Evolutionary conservation across 2,797 vertebrate species (phyloP), one percentile per base, ranked within the genome.

Genomic region (Miichthys miiuy): DNA sequence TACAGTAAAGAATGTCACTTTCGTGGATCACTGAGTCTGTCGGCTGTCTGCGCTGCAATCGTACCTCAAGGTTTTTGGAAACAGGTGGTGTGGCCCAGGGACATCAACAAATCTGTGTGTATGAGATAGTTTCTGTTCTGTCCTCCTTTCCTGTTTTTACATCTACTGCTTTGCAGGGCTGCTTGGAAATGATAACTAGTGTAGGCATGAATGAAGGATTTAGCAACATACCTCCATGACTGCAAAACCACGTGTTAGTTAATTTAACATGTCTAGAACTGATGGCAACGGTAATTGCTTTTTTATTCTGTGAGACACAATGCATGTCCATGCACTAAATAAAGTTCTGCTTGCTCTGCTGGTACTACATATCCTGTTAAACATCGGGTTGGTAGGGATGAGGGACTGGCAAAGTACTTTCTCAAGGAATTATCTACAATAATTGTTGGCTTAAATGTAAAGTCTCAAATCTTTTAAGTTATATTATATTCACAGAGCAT

Each of bases 361-460:
- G 5, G 4, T 41, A 50, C 21, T 72, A n/a, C 48, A n/a, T 47
- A 52, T 54, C 41, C 64, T 80, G 23, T 62, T 71, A 8, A 65
- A 17, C 30, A 73, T 38, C 5, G 10, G 65, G 50, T 34, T 68
- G 50, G 42, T n/a, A 13, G 17, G 27, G 34, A 81, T 80, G 66
- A 74, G 21, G 23, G 65, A 77, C 55, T 58, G 16, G 77, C 21
- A 81, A 74, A 69, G 56, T 25, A 48, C 77, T 72, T 84, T 69
- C 68, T 81, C 41, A 75, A 54, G 30, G 68, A 83, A 83, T 86
- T 63, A 87, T 72, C 66, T 25, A 14, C 30, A 77, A 71, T 68
- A 72, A 71, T 58, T 82, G 58, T 48, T 72, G 72, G 74, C 71
- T 85, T 69, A 58, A 60, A 62, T 72, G 66, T 61, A 75, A 71